Base-by-base conservation (phyloP, 2,888 invertebrate species). In the Theristus sp. region DNA sequence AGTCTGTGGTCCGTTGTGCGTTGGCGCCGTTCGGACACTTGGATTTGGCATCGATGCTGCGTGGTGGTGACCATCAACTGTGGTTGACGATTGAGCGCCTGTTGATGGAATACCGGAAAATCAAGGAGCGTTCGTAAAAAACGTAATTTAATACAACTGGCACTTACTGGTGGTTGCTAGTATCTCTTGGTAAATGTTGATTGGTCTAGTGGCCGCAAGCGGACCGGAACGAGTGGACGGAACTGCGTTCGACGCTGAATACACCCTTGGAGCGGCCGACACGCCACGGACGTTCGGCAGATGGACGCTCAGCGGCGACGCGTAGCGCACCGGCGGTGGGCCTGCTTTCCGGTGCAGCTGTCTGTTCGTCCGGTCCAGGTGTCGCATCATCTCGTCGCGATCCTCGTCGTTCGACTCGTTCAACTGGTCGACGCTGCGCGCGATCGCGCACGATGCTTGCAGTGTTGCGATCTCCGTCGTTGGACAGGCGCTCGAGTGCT, bases 401-500 rank as follows among this genome's bases (percentile, higher is more conserved):
- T n/a, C n/a, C n/a, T 38, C 10, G 38, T 38, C 38, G 17, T 49
- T n/a, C n/a, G 49, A 17, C 13, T 49, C 49, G 49, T 49, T 49
- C 49, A 49, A 24, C n/a, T 49, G 49, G 3, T 49, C 49, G n/a
- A 49, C 49, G 49, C 49, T 49, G 24, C 38, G 38, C 10, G 6
- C 17, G 38, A 38, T 38, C n/a, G n/a, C n/a, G n/a, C n/a, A n/a
- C n/a, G n/a, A n/a, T n/a, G 38, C 17, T 6, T 38, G 17, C 38
- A 17, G 38, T 17, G 17, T 6, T 38, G 10, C 10, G 6, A 38
- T 17, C 6, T 38, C 38, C 10, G 38, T 38, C 10, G 38, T 38
- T 17, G 38, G 38, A 13, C 17, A 17, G 3, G 20, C 49, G 49
- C n/a, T n/a, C 3, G n/a, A 27, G 64, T 71, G 70, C 38, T 67